Evolutionary conservation across 2,888 invertebrate genomes (phyloP), one percentile per base, ranked within the genome.

Genomic region (Mallateleia sp.): DNA sequence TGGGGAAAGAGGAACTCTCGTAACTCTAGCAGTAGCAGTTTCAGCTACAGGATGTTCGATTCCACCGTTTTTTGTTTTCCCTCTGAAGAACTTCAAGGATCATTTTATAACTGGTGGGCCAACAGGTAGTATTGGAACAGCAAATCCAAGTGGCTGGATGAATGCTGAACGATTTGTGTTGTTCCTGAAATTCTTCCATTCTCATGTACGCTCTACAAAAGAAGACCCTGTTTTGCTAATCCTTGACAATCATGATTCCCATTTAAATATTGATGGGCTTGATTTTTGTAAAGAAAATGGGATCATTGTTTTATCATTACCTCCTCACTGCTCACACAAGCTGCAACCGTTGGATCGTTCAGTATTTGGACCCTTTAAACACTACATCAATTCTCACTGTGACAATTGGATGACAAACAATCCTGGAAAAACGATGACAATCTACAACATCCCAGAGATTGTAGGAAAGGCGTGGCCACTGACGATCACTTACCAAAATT

Each of bases 311-410:
- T 80, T 94, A 15, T 90, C 93, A 28, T 90, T 94, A 66, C 92
- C 93, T 2, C 93, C 93, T 1, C 94, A 95, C 71, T 92, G 92
- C 78, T 89, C 91, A 0, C 94, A 95, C 77, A 93, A 92, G 69
- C 77, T 94, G 20, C 94, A 94, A 85, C 94, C 93, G 14, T 85
- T 93, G 91, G 56, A 71, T 20, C 25, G 24, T 15, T 25, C 56
- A 1, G 72, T 58, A 4, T 94, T 88, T 85, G 92, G 92, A 6
- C 92, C 93, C 18, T 90, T 94, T 7, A 94, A 94, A 88, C 92
- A 89, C 66, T 85, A 80, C 66, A 71, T 92, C 38, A 93, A 93
- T 60, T 66, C 87, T 18, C 88, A 90, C 7, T 89, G 83, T 42
- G 92, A 93, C 69, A 72, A 88, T 15, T 95, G 93, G 94, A 91